Conservation (phyloP, 64 coral and sea anemone species). For the Actinia tenebrosa region DNA sequence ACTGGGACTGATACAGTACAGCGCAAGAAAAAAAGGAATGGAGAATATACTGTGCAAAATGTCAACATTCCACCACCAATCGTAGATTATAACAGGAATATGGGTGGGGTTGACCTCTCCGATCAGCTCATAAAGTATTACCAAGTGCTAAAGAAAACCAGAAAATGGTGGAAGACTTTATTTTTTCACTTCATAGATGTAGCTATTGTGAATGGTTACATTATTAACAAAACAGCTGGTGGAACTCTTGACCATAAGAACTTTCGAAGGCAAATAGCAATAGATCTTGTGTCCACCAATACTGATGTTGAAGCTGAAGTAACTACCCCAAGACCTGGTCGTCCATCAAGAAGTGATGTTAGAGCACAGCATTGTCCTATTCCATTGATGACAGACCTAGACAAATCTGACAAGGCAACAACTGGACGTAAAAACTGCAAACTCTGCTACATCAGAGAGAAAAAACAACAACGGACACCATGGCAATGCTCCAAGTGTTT, state of each 20-base stretch:
- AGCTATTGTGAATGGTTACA: slow-evolving; percentile 24
- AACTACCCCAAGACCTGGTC: slow-evolving; percentile 22
- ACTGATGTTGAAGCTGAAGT: neutral
- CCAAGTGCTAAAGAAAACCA: slow-evolving; percentile 30
- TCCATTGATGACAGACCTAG: slow-evolving; percentile 7
- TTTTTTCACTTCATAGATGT: slow-evolving; percentile 35
- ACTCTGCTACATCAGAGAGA: slow-evolving; percentile 17
- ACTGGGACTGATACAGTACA: slow-evolving; percentile 33
- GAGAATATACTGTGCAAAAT: neutral
- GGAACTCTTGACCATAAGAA: slow-evolving; percentile 11
- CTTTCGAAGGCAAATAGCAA: slow-evolving; percentile 18
- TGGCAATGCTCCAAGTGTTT: slow-evolving; percentile 21
- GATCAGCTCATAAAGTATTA: slow-evolving; percentile 53
- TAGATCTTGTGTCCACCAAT: neutral
- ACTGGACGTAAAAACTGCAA: slow-evolving; percentile 26
- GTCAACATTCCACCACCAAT: slow-evolving; percentile 37
- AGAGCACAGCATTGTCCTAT: slow-evolving; percentile 54
- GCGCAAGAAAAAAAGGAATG: slow-evolving; percentile 25
- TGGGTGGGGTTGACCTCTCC: slow-evolving; percentile 55
- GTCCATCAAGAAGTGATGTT: slow-evolving; percentile 33
- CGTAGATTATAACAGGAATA: slow-evolving; percentile 45
- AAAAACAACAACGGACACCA: slow-evolving; percentile 43
- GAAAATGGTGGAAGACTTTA: slow-evolving; percentile 52
- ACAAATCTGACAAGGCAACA: slow-evolving; percentile 36
- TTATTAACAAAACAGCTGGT: neutral